Evolutionary conservation across 1,140 invertebrate species (phyloP).

Genomic region (Heliconius hewitsoni): DNA sequence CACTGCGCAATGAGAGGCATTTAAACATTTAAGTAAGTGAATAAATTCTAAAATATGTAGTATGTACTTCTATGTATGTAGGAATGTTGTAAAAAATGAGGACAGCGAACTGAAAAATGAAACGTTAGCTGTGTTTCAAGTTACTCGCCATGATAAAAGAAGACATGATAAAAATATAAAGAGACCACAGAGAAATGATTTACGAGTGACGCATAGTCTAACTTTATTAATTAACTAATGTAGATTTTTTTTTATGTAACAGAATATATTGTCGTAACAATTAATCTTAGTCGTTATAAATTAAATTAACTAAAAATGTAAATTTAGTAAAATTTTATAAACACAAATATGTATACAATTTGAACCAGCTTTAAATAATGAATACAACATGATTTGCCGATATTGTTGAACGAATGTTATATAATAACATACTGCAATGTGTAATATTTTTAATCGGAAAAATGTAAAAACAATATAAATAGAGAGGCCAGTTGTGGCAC

Average conservation of each 20-base stretch:
- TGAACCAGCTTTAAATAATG: neutral
- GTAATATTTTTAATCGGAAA: too few species aligned
- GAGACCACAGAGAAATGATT: neutral
- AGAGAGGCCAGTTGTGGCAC: too few species aligned
- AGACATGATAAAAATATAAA: conserved; percentile 13
- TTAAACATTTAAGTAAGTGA: neutral
- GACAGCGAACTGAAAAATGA: neutral
- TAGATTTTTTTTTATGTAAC: neutral
- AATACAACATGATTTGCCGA: neutral
- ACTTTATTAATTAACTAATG: neutral
- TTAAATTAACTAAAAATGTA: conserved; percentile 1
- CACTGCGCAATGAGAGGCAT: too few species aligned
- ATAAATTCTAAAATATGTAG: neutral
- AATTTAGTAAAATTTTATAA: neutral
- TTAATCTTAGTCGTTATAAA: neutral
- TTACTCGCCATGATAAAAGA: conserved; percentile 2
- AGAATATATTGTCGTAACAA: neutral
- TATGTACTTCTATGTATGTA: neutral
- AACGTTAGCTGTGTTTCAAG: conserved; percentile 5
- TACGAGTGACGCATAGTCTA: neutral
- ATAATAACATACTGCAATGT: neutral
- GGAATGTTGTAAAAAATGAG: neutral
- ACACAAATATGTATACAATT: neutral
- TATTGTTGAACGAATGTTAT: neutral
- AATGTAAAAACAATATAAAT: too few species aligned